phyloP scores from a whole-genome alignment of 2,797 vertebrate genomes.

The Coregonus ussuriensis region DNA sequence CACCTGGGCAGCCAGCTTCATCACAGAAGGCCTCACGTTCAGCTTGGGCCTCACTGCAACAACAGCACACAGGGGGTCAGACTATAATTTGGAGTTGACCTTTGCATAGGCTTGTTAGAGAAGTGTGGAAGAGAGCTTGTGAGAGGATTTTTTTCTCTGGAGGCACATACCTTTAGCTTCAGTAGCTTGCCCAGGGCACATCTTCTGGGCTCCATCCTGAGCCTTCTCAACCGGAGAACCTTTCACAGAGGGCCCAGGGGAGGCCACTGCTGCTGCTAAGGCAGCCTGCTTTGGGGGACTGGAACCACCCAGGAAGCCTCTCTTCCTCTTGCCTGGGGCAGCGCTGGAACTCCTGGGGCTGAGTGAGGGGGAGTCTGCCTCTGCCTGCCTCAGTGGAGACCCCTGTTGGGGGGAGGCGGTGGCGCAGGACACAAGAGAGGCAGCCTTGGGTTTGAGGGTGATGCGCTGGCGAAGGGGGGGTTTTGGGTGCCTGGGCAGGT shows the following conservation, averaged over 20 bases:
- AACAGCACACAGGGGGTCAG: constrained; percentile 6
- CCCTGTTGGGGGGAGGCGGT: constrained; percentile 18
- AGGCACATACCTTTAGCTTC: constrained; percentile 67
- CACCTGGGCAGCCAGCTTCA: constrained; percentile 74
- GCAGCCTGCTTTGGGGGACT: constrained; percentile 22
- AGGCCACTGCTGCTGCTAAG: not conserved
- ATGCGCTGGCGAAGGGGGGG: constrained; percentile 46
- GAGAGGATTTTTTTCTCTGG: not conserved
- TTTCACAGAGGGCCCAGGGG: constrained; percentile 21
- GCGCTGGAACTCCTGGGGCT: constrained; percentile 26
- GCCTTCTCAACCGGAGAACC: constrained; percentile 28
- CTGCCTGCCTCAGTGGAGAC: constrained; percentile 17
- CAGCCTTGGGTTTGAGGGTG: constrained; percentile 44
- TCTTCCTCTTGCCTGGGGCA: constrained; percentile 23
- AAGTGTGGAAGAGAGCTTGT: not conserved
- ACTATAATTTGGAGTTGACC: not conserved
- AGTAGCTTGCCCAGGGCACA: constrained; percentile 37
- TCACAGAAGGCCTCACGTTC: constrained; percentile 84
- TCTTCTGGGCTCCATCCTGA: constrained; percentile 51
- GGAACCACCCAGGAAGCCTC: not conserved
- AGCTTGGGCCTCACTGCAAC: constrained; percentile 85
- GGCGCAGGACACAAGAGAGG: constrained; percentile 18
- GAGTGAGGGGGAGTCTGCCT: not conserved
- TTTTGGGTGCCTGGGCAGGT: constrained; percentile 21
- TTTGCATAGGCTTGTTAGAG: not conserved